A percentile compares a stretch with the other conserved stretches of the same genome.
phyloP scores from a whole-genome alignment of 2,113 vertebrate species.

The Nothocercus nigrocapillus region DNA sequence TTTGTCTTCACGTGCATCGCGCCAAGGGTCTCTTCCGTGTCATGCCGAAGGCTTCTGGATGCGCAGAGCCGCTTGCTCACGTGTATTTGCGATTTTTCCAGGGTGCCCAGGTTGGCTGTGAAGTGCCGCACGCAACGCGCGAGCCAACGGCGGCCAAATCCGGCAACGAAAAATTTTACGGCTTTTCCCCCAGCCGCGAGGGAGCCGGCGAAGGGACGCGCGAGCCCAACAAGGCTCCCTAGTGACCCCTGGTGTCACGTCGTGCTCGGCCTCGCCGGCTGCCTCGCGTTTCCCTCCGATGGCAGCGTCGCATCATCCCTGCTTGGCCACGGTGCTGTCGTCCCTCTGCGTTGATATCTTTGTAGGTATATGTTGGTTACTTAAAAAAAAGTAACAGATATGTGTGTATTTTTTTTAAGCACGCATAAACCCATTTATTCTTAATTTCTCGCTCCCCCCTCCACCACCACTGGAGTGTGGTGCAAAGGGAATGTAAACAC shows the following conservation, averaged over 20 bases:
- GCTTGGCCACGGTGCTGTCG: no score
- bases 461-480: not conserved
- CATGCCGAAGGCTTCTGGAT: no score
- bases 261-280: not conserved
- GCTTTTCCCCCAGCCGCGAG: not conserved
- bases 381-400: not conserved
- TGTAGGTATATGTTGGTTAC: fast-evolving
- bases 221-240: conserved; percentile 6
- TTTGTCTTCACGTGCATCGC: no score
- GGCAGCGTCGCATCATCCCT: no score
- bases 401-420: not conserved
- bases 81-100: not conserved
- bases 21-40: no score
- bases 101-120: not conserved
- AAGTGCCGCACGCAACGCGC: not conserved
- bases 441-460: not conserved
- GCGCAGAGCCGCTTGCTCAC: no score
- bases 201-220: not conserved
- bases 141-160: not conserved
- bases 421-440: not conserved
- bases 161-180: not conserved
- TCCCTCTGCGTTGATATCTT: no score
- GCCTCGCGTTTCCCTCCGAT: no score
- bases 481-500: conserved; percentile 54
- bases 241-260: conserved; percentile 66